Percentiles rank a stretch among this genome's conserved stretches.
Evolutionary conservation across 2,113 vertebrate species (phyloP).

Genomic region (Pangasianodon hypophthalmus): DNA sequence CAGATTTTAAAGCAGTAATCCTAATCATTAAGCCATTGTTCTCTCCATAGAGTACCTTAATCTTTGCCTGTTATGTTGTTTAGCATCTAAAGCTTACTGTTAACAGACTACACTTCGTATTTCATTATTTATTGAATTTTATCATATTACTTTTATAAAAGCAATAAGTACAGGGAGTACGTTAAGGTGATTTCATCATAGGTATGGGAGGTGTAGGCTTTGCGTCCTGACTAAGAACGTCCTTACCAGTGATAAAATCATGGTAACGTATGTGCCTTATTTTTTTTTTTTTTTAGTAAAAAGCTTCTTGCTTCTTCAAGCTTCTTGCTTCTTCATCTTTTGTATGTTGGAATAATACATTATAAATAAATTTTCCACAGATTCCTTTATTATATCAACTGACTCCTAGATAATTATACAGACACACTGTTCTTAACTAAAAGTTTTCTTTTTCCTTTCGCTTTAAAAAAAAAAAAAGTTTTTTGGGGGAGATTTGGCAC

Average conservation of each 20-base stretch:
- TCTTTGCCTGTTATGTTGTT: neutral
- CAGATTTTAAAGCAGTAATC: neutral
- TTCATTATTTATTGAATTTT: neutral
- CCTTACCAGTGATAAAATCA: neutral
- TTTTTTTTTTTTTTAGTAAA: neutral
- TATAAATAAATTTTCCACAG: neutral
- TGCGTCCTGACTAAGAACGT: neutral
- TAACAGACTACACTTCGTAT: neutral
- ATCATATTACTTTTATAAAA: neutral
- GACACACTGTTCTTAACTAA: neutral
- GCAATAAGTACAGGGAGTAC: neutral
- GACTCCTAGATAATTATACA: neutral
- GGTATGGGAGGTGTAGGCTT: neutral
- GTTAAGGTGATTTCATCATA: neutral
- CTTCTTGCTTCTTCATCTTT: neutral
- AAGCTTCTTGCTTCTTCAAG: neutral
- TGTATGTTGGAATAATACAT: neutral
- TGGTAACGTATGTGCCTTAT: neutral
- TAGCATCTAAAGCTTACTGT: neutral
- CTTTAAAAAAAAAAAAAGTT: too few relatives aligned
- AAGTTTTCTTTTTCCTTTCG: neutral
- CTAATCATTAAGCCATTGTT: neutral
- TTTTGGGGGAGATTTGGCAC: neutral
- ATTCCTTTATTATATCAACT: neutral
- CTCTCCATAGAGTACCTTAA: neutral